phyloP scores from a whole-genome alignment of 2,888 invertebrate genomes.

The Calliopum simillimum region DNA sequence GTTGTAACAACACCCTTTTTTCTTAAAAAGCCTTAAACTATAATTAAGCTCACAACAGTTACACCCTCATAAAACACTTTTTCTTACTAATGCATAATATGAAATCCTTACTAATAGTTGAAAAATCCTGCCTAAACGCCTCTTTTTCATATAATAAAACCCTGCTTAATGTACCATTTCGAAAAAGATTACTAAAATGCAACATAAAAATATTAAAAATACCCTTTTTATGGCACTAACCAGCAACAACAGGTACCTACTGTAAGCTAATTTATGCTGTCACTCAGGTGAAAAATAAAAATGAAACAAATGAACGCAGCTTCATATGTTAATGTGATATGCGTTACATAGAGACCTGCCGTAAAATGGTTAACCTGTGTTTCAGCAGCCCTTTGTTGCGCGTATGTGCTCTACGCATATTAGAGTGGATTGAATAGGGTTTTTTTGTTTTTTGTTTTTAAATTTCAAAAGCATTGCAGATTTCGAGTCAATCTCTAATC shows the following conservation, averaged over 20 bases:
- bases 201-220: neutral
- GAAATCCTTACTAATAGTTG: neutral
- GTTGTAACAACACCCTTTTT: no score
- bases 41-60: neutral
- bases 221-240: neutral
- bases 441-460: no score
- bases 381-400: no score
- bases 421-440: no score
- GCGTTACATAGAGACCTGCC: no score
- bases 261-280: constrained; percentile 3
- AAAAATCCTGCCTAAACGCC: neutral
- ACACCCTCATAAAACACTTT: constrained; percentile 5
- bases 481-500: no score
- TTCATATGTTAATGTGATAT: neutral
- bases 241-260: neutral
- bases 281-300: neutral
- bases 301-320: neutral
- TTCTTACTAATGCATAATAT: neutral
- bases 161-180: neutral
- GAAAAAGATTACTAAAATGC: no score
- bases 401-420: no score
- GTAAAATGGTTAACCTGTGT: no score
- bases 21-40: no score
- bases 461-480: no score
- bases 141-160: neutral